A percentile compares a stretch with the other conserved stretches of the same genome.
Conservation (phyloP, 2,888 invertebrate genomes). For the Harpalus rubripes region DNA sequence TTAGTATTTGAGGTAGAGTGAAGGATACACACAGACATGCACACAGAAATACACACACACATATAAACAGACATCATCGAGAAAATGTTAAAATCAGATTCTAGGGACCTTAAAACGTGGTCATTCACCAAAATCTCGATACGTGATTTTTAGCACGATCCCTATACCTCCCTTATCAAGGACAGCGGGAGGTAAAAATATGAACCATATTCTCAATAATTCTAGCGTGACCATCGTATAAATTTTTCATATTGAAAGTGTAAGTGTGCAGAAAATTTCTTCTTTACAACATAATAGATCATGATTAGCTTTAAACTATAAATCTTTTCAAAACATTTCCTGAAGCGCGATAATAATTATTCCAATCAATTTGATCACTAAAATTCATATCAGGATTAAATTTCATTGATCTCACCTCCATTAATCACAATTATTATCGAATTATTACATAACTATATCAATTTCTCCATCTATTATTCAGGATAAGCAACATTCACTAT, state of each 20-base stretch:
- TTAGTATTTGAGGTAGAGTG: too few species aligned
- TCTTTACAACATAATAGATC: not conserved
- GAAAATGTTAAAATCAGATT: too few species aligned
- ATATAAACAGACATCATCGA: too few species aligned
- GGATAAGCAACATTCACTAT: slow-evolving; percentile 5
- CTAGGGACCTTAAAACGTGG: too few species aligned
- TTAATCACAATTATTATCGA: slow-evolving; percentile 33
- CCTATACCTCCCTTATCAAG: too few species aligned
- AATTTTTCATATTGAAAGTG: not conserved
- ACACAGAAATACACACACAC: too few species aligned
- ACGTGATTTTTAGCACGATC: too few species aligned
- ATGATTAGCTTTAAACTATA: not conserved
- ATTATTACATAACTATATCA: slow-evolving; percentile 37
- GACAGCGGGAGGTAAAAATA: too few species aligned
- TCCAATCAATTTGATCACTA: slow-evolving; percentile 23
- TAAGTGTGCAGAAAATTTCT: not conserved
- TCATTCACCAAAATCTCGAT: too few species aligned
- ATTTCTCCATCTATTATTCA: slow-evolving; percentile 14
- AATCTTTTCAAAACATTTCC: slow-evolving; percentile 30
- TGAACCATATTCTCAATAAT: too few species aligned
- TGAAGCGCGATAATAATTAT: slow-evolving; percentile 23
- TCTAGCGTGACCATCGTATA: too few species aligned
- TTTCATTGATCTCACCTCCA: slow-evolving; percentile 13
- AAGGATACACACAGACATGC: too few species aligned
- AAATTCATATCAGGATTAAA: slow-evolving; percentile 17